Percentiles rank a stretch among this genome's conserved stretches.
These are phyloP conservation scores for Zosterops borbonicus DNA, from an alignment of 2,113 vertebrate species.

Conservation along the genomic window DNA sequence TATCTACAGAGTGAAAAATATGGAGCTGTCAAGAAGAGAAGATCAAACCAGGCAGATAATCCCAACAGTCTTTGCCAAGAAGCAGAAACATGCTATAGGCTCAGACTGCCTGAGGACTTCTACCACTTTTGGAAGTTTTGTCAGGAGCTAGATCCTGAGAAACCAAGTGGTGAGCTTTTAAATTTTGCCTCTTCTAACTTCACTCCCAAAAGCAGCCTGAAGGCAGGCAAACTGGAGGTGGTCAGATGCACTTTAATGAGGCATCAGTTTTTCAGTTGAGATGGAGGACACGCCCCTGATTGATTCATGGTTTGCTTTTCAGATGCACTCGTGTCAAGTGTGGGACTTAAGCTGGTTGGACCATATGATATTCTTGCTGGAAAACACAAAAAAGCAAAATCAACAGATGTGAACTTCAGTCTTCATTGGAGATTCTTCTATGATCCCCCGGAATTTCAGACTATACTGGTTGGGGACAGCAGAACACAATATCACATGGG, in stretches of 20 bases:
- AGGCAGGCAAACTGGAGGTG: not conserved
- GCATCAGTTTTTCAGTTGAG: not conserved
- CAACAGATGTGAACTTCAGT: conserved; percentile 79
- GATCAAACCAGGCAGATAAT: conserved; percentile 50
- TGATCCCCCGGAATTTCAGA: conserved; percentile 97
- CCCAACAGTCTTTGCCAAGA: conserved; percentile 71
- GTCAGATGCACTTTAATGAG: not conserved
- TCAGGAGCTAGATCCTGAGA: conserved; percentile 79
- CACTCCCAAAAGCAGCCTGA: not conserved
- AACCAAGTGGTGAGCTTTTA: conserved; percentile 80
- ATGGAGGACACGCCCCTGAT: not conserved
- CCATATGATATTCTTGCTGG: conserved; percentile 92
- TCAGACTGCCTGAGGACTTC: conserved; percentile 90
- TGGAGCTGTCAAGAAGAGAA: conserved; percentile 78
- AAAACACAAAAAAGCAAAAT: conserved; percentile 79
- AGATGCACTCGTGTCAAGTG: conserved; percentile 83
- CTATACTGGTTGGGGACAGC: conserved; percentile 81
- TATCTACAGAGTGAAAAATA: conserved; percentile 66
- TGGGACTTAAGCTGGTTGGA: conserved; percentile 89
- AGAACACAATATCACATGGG: conserved; percentile 91
- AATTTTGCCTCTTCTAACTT: not conserved
- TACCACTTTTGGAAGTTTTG: conserved; percentile 96
- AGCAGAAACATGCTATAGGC: conserved; percentile 79
- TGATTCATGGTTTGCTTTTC: not conserved
- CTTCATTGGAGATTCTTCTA: conserved; percentile 96